A percentile compares a stretch with the other conserved stretches of the same genome.
phyloP scores from a whole-genome alignment of 2,113 vertebrate genomes.

The Tylochromis polylepis region DNA sequence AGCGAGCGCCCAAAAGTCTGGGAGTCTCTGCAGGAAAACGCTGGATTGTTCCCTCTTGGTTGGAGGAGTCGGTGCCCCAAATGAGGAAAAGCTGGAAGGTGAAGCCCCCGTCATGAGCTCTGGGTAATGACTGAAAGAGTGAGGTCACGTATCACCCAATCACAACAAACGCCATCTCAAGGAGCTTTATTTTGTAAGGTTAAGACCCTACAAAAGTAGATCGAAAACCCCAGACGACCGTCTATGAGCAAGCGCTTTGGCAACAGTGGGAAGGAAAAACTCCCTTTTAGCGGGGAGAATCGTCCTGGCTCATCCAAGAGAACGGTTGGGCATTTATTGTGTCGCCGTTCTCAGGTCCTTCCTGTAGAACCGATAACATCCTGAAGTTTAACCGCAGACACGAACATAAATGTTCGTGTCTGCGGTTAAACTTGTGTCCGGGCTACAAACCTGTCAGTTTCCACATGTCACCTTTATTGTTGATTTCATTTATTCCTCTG shows the following conservation, averaged over 20 bases:
- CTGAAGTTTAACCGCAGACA: no score
- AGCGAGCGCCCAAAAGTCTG: neutral
- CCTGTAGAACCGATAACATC: no score
- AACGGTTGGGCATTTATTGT: accelerated
- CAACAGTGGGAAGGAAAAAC: neutral
- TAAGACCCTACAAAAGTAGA: neutral
- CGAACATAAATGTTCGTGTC: no score
- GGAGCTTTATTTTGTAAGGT: accelerated
- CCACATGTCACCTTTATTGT: no score
- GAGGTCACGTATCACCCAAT: accelerated
- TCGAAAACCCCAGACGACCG: neutral
- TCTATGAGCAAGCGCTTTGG: neutral
- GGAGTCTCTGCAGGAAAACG: neutral
- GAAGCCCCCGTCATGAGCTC: neutral
- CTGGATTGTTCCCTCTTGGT: neutral
- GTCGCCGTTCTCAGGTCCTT: no score
- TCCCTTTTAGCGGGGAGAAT: accelerated
- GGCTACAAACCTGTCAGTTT: no score
- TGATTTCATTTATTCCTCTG: no score
- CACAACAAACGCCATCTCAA: accelerated
- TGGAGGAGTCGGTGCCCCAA: neutral
- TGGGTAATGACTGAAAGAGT: no score
- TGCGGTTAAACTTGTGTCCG: no score
- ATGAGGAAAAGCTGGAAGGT: neutral
- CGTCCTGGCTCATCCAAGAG: neutral